Evolutionary conservation across 2,113 vertebrate genomes (phyloP).

Genomic region (Solea senegalensis): DNA sequence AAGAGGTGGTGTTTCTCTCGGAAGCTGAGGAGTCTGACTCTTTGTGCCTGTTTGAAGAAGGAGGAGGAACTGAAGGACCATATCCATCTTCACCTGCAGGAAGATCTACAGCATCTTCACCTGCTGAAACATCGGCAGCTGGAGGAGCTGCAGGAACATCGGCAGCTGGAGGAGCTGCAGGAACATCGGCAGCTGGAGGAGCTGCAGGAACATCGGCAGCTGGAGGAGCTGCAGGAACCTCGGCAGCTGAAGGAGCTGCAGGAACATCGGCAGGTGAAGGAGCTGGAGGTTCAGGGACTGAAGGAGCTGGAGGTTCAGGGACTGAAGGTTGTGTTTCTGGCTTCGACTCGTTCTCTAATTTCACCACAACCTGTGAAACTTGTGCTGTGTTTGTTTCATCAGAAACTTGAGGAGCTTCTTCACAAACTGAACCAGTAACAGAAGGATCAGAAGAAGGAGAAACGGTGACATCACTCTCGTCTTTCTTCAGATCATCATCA

Average conservation of each 20-base stretch:
- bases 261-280: too few species aligned
- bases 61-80: slow-evolving; percentile 16
- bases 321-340: slow-evolving; percentile 20
- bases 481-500: not conserved
- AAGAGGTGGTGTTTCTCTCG: slow-evolving; percentile 63
- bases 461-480: slow-evolving; percentile 12
- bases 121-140: too few species aligned
- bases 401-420: slow-evolving; percentile 64
- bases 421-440: slow-evolving; percentile 12
- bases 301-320: slow-evolving; percentile 14
- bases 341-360: slow-evolving; percentile 63
- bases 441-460: slow-evolving; percentile 25
- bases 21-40: slow-evolving; percentile 71
- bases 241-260: too few species aligned
- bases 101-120: too few species aligned
- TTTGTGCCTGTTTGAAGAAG: slow-evolving; percentile 26
- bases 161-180: too few species aligned
- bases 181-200: too few species aligned
- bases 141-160: too few species aligned
- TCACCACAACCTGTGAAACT: slow-evolving; percentile 79
- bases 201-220: too few species aligned
- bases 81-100: too few species aligned
- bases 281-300: not conserved
- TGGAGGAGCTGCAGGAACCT: too few species aligned
- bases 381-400: slow-evolving; percentile 51